These are phyloP conservation scores for Microchrysa polita DNA, from an alignment of 2,888 invertebrate genomes.

Conservation along the genomic window DNA sequence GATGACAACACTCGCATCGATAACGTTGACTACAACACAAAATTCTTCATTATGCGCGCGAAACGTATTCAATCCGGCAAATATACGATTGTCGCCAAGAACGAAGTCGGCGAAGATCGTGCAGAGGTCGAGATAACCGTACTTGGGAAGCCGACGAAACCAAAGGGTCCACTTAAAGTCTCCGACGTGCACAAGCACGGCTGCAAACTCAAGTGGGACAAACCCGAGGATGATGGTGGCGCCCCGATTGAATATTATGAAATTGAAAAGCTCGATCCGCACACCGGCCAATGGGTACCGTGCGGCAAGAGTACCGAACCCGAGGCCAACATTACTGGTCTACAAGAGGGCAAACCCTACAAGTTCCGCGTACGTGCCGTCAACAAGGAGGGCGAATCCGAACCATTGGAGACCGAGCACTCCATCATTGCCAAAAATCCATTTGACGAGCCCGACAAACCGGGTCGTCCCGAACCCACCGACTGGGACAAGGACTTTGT, in stretches of 20 bases:
- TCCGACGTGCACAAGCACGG: constrained; percentile 91
- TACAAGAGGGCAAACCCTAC: constrained; percentile 95
- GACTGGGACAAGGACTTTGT: constrained; percentile 98
- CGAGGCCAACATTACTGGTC: constrained; percentile 82
- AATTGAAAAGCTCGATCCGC: constrained; percentile 94
- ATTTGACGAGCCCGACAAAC: constrained; percentile 94
- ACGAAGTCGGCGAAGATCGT: constrained; percentile 91
- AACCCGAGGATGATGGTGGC: constrained; percentile 96
- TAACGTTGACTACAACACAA: constrained; percentile 89
- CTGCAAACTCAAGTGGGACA: constrained; percentile 91
- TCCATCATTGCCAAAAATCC: constrained; percentile 98
- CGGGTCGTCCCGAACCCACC: constrained; percentile 86
- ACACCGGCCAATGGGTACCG: constrained; percentile 92
- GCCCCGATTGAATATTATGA: constrained; percentile 92
- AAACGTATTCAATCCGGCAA: constrained; percentile 85
- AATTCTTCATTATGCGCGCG: constrained; percentile 85
- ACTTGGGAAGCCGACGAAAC: constrained; percentile 80
- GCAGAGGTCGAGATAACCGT: constrained; percentile 91
- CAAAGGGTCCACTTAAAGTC: constrained; percentile 88
- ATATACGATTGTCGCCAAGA: constrained; percentile 89
- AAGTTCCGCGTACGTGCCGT: constrained; percentile 98
- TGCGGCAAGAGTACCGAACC: constrained; percentile 88
- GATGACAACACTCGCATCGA: constrained; percentile 75
- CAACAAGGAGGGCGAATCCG: constrained; percentile 98
- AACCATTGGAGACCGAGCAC: constrained; percentile 92